Percentiles rank a stretch among this genome's conserved stretches.
Evolutionary conservation across 2,113 vertebrate species (phyloP).

Genomic region (Ceyx cyanopectus): DNA sequence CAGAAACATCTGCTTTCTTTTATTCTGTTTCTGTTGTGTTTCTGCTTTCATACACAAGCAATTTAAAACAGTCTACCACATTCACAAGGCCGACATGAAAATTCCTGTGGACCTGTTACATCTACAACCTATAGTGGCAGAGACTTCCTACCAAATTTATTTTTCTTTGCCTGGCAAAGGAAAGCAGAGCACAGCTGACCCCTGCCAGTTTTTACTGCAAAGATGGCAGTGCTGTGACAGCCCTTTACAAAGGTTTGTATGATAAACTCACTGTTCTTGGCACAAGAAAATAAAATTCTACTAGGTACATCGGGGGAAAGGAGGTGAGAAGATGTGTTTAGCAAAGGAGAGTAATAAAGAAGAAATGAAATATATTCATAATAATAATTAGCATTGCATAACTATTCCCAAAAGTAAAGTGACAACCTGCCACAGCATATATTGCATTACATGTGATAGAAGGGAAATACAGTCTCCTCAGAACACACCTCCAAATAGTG

Average conservation of each 20-base stretch:
- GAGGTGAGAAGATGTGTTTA: background rate
- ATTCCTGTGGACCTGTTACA: background rate
- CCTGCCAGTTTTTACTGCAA: background rate
- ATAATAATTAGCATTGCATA: background rate
- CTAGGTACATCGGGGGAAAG: background rate
- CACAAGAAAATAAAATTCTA: background rate
- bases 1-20: background rate
- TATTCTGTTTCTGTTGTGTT: background rate
- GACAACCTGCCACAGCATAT: accelerated
- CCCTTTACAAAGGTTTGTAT: background rate
- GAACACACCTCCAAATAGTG: background rate
- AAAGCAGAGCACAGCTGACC: background rate
- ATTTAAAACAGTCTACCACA: background rate
- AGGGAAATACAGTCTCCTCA: background rate
- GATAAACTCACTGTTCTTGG: background rate
- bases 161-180: background rate
- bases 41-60: background rate
- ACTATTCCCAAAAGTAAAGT: background rate
- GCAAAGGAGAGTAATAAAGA: background rate
- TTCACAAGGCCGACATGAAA: background rate
- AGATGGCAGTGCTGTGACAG: background rate
- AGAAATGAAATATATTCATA: background rate
- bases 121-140: background rate
- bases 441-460: accelerated
- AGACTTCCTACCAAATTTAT: background rate